Evolutionary conservation across 2,888 invertebrate genomes (phyloP).

Genomic region (Protonemura montana): DNA sequence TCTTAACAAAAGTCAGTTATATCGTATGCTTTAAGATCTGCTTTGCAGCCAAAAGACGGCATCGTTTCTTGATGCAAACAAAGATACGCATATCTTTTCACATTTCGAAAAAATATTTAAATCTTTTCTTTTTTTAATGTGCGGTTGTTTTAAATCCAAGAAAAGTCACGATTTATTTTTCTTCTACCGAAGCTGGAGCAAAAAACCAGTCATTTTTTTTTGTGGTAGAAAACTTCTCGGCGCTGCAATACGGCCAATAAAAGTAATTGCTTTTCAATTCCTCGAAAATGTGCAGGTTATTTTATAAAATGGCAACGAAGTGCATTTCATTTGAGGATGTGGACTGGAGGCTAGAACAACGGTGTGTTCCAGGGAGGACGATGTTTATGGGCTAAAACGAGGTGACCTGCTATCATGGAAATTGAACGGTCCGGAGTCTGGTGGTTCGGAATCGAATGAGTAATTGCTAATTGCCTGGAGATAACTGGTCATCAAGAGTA

Average conservation of each 20-base stretch:
- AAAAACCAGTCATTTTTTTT: neutral
- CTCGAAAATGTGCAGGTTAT: neutral
- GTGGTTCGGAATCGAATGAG: neutral
- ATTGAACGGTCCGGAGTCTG: neutral
- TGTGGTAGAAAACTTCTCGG: neutral
- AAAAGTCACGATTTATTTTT: neutral
- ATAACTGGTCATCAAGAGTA: neutral
- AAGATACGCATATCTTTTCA: neutral
- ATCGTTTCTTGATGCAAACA: neutral
- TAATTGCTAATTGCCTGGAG: neutral
- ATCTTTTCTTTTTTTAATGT: neutral
- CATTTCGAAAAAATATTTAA: conserved; percentile 7
- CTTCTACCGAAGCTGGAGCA: neutral
- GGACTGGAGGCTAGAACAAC: neutral
- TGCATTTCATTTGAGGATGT: neutral
- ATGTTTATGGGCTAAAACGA: too few relatives aligned
- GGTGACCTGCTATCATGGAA: too few relatives aligned
- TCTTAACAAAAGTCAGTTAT: neutral
- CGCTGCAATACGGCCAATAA: neutral
- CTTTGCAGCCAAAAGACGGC: neutral
- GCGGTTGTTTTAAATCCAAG: neutral
- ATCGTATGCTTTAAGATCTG: neutral
- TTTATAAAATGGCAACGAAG: neutral
- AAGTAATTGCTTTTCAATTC: neutral
- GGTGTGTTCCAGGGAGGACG: neutral